A percentile compares a stretch with the other conserved stretches of the same genome.
phyloP scores from a whole-genome alignment of 2,113 vertebrate species.

The Candoia aspera region DNA sequence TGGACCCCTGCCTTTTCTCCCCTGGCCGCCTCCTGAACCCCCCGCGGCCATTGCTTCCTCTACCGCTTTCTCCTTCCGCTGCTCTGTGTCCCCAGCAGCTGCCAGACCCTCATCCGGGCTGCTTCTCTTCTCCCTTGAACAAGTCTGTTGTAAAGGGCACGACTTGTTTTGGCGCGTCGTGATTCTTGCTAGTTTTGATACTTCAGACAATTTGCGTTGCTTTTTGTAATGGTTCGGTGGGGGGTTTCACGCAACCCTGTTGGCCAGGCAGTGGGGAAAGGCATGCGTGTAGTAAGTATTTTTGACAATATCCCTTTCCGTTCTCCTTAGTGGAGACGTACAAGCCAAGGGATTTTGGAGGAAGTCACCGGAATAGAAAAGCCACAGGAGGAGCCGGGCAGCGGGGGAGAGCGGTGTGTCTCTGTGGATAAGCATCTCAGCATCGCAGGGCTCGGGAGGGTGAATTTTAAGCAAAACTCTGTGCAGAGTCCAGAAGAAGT shows the following conservation, averaged over 20 bases:
- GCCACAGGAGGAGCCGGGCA: background rate
- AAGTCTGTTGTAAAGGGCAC: background rate
- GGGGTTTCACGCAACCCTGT: background rate
- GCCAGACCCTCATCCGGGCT: background rate
- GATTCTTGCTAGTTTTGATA: background rate
- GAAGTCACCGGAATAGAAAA: background rate
- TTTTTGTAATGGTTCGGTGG: background rate
- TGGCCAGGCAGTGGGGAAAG: background rate
- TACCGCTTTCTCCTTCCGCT: background rate
- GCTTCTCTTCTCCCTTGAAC: background rate
- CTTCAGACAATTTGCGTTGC: background rate
- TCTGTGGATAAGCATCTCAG: background rate
- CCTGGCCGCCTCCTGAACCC: background rate
- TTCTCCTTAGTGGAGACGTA: background rate
- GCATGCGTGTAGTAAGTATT: rapidly evolving
- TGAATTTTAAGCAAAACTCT: no score
- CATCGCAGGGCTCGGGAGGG: no score
- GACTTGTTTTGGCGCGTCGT: background rate
- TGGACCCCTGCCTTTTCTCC: background rate
- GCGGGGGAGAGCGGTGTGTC: background rate
- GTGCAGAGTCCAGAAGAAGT: no score
- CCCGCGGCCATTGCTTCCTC: background rate
- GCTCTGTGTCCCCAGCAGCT: background rate
- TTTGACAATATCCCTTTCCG: background rate
- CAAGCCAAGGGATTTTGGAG: background rate